Evolutionary conservation across 2,888 invertebrate species (phyloP), one percentile per base, ranked within the genome.

Genomic region (Ormyrus thymus): DNA sequence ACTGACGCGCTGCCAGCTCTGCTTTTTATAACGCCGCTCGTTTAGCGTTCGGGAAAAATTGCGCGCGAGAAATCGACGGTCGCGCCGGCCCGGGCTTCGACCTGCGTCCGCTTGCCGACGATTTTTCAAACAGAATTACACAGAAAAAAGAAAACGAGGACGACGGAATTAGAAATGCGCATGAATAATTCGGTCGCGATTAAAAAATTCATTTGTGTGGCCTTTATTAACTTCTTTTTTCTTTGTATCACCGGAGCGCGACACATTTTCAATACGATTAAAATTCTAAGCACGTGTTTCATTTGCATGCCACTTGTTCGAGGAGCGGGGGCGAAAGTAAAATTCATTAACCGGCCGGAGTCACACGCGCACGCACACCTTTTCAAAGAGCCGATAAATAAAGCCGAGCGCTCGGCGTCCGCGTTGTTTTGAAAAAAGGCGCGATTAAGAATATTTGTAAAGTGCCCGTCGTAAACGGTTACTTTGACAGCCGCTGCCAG

Each of bases 231-330:
- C 43, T 48, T 50, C 45, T 5, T 55, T 58, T 64, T 56, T 65
- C n/a, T n/a, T 68, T 46, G 62, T 55, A 72, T 69, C 15, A 46
- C 58, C 46, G 59, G 43, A 15, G 45, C 69, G 29, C 69, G 64
- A 77, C 80, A 80, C 68, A 74, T 74, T 75, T 56, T 75, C 74
- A 46, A 80, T 80, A 61, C 65, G 46, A 80, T 80, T 80, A 80
- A 80, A 80, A 80, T 80, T 80, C 80, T 46, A 48, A 56, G 80
- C 80, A 80, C 80, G 80, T 68, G 78, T 71, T 75, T 43, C 53
- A 80, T 80, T 80, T 78, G 78, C 80, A 80, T 80, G 50, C 66
- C 48, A 78, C 69, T 51, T 70, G 75, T 56, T 74, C 55, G 51
- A 55, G 50, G 69, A 58, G 9, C 51, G 51, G 7, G 50, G 11